Evolutionary conservation across 2,113 vertebrate species (phyloP).

Genomic region (Asarcornis scutulata): DNA sequence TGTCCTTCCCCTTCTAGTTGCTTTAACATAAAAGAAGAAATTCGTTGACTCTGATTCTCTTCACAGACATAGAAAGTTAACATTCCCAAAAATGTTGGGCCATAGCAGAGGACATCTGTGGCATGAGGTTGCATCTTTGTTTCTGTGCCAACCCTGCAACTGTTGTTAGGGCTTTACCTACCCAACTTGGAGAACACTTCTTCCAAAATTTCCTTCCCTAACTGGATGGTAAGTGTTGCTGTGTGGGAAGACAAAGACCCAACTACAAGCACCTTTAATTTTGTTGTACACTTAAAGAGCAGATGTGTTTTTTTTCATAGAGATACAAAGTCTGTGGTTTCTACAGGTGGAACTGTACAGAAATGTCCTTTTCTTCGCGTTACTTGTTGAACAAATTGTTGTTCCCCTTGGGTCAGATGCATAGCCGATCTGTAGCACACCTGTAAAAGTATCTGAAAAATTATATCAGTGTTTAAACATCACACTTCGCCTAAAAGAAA

Average conservation of each 20-base stretch:
- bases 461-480: background rate
- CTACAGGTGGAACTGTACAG: background rate
- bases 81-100: background rate
- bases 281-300: background rate
- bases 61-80: conserved; percentile 30
- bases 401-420: background rate
- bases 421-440: background rate
- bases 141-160: conserved; percentile 24
- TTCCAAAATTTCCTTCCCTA: background rate
- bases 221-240: background rate
- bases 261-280: background rate
- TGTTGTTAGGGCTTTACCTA: conserved; percentile 48
- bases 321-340: conserved; percentile 18
- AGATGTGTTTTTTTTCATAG: background rate
- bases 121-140: conserved; percentile 21
- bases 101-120: conserved; percentile 42
- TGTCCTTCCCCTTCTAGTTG: conserved; percentile 56
- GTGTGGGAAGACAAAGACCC: background rate
- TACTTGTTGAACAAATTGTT: conserved; percentile 18
- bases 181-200: background rate
- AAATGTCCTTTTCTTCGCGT: background rate
- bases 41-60: conserved; percentile 56
- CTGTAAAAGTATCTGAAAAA: background rate
- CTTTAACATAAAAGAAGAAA: conserved; percentile 64
- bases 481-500: background rate